Percentiles rank a stretch among this genome's conserved stretches.
Evolutionary conservation across 2,797 vertebrate genomes (phyloP).

Genomic region (Chelon labrosus): DNA sequence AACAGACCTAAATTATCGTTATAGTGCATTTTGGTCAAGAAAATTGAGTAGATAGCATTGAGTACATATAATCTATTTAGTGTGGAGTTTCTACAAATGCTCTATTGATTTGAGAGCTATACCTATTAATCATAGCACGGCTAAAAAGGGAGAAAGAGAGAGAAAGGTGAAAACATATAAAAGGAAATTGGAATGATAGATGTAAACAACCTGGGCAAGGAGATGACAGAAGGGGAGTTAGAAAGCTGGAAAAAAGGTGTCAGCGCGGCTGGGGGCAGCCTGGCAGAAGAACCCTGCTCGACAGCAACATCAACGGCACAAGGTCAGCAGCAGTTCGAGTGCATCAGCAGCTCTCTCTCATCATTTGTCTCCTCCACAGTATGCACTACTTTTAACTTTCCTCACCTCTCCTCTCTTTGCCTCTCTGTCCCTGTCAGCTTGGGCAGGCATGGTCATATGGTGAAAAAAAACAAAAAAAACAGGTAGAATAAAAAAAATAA

Average conservation of each 20-base stretch:
- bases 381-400: slow-evolving; percentile 45
- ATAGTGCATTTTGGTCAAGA: slow-evolving; percentile 43
- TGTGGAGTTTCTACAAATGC: slow-evolving; percentile 75
- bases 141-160: slow-evolving; percentile 30
- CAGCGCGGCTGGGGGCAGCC: slow-evolving; percentile 26
- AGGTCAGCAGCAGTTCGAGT: slow-evolving; percentile 66
- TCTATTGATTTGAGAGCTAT: slow-evolving; percentile 74
- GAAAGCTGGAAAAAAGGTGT: slow-evolving; percentile 44
- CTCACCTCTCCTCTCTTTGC: slow-evolving; percentile 22
- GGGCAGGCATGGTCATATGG: slow-evolving; percentile 36
- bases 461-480: slow-evolving; percentile 17
- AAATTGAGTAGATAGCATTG: slow-evolving; percentile 46
- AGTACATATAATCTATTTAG: slow-evolving; percentile 72
- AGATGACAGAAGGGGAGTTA: slow-evolving; percentile 35
- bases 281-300: slow-evolving; percentile 48
- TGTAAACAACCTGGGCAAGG: slow-evolving; percentile 36
- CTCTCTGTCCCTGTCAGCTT: slow-evolving; percentile 32
- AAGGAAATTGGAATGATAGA: slow-evolving; percentile 30
- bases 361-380: slow-evolving; percentile 65
- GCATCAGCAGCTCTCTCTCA: slow-evolving; percentile 62
- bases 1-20: slow-evolving; percentile 55
- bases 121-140: slow-evolving; percentile 73
- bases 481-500: slow-evolving; percentile 8
- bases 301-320: slow-evolving; percentile 54
- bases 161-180: slow-evolving; percentile 26